These are phyloP conservation scores for Galago senegalensis DNA, from an alignment of 2,797 vertebrate species.

Conservation along the genomic window DNA sequence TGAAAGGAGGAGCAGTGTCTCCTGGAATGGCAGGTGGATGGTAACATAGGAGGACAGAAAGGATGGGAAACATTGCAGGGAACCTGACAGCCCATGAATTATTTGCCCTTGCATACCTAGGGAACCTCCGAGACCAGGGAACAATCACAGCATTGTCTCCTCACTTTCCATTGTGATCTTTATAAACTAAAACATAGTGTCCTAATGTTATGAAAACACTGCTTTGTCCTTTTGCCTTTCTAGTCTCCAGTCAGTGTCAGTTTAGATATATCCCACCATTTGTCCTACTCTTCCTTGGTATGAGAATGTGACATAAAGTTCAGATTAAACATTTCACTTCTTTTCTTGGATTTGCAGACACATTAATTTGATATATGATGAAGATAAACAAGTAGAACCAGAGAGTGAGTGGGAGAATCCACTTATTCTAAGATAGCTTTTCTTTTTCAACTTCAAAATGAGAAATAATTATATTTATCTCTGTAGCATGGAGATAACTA, in stretches of 20 bases:
- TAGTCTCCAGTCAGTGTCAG: slow-evolving; percentile 38
- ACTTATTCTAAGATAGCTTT: slow-evolving; percentile 85
- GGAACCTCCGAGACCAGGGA: neutral
- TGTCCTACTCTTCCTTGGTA: slow-evolving; percentile 70
- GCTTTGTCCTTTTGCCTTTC: neutral
- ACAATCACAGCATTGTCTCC: rapidly evolving
- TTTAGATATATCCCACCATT: slow-evolving; percentile 57
- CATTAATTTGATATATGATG: slow-evolving; percentile 88
- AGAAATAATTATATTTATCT: slow-evolving; percentile 89
- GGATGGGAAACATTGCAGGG: neutral
- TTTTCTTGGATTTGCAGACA: slow-evolving; percentile 80
- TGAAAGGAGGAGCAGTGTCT: slow-evolving; percentile 3
- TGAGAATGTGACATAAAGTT: slow-evolving; percentile 74
- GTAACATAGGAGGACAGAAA: neutral
- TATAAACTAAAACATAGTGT: neutral
- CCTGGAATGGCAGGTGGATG: neutral
- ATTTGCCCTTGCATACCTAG: slow-evolving; percentile 48
- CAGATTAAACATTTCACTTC: slow-evolving; percentile 76
- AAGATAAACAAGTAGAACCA: slow-evolving; percentile 86
- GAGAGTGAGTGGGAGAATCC: slow-evolving; percentile 86
- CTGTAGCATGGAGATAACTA: slow-evolving; percentile 84
- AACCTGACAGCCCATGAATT: neutral
- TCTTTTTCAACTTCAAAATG: slow-evolving; percentile 86
- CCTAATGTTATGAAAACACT: neutral
- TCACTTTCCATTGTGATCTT: neutral